A percentile compares a stretch with the other conserved stretches of the same genome.
Evolutionary conservation across 2,888 invertebrate species (phyloP).

Genomic region (Euplagia quadripunctaria): DNA sequence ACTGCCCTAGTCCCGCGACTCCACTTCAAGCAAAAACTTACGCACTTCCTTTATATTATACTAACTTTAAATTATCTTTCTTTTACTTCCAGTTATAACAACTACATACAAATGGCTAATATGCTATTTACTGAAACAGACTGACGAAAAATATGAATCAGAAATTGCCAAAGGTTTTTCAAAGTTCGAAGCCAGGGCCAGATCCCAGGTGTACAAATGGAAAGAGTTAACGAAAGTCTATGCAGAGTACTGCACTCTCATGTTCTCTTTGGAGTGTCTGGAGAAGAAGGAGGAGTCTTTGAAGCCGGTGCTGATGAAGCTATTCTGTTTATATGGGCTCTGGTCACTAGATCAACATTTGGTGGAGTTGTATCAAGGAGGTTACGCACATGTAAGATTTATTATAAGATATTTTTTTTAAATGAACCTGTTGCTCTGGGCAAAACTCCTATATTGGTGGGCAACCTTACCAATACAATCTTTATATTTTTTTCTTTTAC

Average conservation of each 20-base stretch:
- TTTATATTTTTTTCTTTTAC: too few relatives aligned
- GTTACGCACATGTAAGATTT: constrained; percentile 65
- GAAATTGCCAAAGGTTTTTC: constrained; percentile 87
- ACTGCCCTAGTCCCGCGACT: too few relatives aligned
- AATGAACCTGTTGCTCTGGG: too few relatives aligned
- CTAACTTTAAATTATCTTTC: neutral
- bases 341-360: constrained; percentile 90
- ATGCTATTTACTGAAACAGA: constrained; percentile 92
- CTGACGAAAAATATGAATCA: constrained; percentile 88
- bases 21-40: too few relatives aligned
- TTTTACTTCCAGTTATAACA: constrained; percentile 87
- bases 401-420: neutral
- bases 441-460: too few relatives aligned
- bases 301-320: constrained; percentile 82
- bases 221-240: constrained; percentile 92
- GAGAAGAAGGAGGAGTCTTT: constrained; percentile 71
- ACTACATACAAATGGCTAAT: constrained; percentile 94
- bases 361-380: constrained; percentile 91
- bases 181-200: constrained; percentile 92
- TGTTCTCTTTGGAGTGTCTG: constrained; percentile 84
- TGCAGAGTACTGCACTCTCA: constrained; percentile 90
- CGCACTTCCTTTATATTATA: neutral
- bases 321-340: constrained; percentile 76
- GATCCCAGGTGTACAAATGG: constrained; percentile 94
- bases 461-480: too few relatives aligned